phyloP scores from a whole-genome alignment of 2,888 invertebrate genomes.

The Lydus trimaculatus region DNA sequence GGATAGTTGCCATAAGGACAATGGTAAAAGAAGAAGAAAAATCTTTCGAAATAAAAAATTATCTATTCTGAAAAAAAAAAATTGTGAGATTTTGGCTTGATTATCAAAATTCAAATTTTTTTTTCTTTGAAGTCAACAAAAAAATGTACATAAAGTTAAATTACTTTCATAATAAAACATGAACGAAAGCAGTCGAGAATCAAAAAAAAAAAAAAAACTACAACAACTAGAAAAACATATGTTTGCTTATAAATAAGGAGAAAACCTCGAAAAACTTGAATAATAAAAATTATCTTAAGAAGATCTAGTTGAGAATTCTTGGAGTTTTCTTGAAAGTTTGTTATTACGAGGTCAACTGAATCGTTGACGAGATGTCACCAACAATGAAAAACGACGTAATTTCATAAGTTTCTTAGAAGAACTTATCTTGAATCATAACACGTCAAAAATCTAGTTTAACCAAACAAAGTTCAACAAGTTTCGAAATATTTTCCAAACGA shows the following conservation, averaged over 20 bases:
- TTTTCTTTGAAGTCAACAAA: background rate
- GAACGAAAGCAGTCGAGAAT: too few relatives aligned
- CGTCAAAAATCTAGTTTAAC: background rate
- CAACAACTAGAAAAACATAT: background rate
- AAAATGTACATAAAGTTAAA: background rate
- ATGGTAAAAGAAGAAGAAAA: constrained; percentile 16
- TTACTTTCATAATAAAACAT: background rate
- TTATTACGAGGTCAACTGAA: constrained; percentile 35
- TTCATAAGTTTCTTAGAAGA: constrained; percentile 1
- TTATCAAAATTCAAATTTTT: background rate
- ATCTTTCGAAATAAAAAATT: constrained; percentile 19
- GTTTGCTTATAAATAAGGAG: constrained; percentile 4
- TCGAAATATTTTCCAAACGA: background rate
- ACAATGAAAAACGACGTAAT: constrained; percentile 12
- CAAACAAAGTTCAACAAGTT: background rate
- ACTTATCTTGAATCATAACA: background rate
- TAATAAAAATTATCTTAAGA: background rate
- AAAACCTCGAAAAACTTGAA: constrained; percentile 5
- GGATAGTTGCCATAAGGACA: constrained; percentile 27
- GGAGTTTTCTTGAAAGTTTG: constrained; percentile 6
- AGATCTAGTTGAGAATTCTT: constrained; percentile 8
- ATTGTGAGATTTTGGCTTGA: background rate
- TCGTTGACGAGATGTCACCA: constrained; percentile 38
- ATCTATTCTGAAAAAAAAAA: background rate
- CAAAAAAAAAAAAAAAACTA: background rate